These are phyloP conservation scores for Furcifer pardalis DNA, from an alignment of 2,797 vertebrate species.

Conservation along the genomic window DNA sequence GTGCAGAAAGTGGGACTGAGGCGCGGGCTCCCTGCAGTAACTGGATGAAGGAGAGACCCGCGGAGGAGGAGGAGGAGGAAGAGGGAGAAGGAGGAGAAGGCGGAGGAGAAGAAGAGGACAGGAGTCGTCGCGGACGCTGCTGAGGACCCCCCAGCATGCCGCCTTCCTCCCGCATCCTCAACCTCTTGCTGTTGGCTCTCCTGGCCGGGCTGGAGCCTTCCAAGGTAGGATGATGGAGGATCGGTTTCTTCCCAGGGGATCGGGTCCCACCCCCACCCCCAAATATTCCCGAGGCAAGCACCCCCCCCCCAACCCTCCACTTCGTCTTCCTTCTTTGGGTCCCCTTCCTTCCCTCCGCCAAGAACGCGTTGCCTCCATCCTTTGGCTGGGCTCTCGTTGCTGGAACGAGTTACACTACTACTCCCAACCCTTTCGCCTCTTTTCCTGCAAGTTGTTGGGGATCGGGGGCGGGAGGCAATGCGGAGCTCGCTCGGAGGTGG, in stretches of 20 bases:
- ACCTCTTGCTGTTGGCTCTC: slow-evolving; percentile 84
- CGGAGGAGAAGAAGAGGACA: background rate
- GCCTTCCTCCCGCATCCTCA: slow-evolving; percentile 81
- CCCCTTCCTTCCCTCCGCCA: background rate
- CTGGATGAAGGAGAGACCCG: slow-evolving; percentile 68
- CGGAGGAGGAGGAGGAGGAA: slow-evolving; percentile 32
- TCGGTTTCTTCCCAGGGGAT: background rate
- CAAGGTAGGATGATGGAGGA: slow-evolving; percentile 82
- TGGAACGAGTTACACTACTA: slow-evolving; percentile 19
- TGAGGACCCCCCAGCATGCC: slow-evolving; percentile 83
- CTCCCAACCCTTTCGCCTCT: background rate
- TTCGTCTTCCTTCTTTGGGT: background rate
- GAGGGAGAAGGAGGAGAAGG: slow-evolving; percentile 1
- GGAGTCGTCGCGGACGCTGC: background rate
- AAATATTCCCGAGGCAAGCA: no score
- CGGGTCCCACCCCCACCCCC: slow-evolving; percentile 12
- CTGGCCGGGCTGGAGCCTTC: slow-evolving; percentile 88
- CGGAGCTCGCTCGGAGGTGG: slow-evolving; percentile 37
- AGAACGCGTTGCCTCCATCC: background rate
- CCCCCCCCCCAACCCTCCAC: background rate
- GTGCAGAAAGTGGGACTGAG: slow-evolving; percentile 68
- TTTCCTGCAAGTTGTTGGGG: slow-evolving; percentile 23
- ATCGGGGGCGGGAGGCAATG: slow-evolving; percentile 35
- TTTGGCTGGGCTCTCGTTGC: background rate
- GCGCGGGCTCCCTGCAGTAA: slow-evolving; percentile 69